phyloP scores from a whole-genome alignment of 2,113 vertebrate genomes.

The Paramormyrops kingsleyae region DNA sequence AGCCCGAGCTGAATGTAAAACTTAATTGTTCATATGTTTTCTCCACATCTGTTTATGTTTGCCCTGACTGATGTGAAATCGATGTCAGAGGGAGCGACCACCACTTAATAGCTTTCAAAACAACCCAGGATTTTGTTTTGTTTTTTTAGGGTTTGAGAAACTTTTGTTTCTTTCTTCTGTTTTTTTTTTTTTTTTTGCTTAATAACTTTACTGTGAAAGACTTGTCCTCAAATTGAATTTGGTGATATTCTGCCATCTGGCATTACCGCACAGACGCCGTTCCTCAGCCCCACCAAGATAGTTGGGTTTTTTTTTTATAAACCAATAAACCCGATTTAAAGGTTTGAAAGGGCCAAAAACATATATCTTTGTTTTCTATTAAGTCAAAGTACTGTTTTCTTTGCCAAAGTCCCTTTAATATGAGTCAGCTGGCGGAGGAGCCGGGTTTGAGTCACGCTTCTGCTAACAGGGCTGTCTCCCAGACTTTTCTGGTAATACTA shows the following conservation, averaged over 20 bases:
- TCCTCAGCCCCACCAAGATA: neutral
- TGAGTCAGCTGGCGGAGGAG: neutral
- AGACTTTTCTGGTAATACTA: neutral
- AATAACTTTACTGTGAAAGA: neutral
- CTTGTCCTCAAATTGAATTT: neutral
- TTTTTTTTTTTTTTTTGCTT: neutral
- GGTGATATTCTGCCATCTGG: neutral
- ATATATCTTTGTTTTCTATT: neutral
- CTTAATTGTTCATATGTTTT: constrained; percentile 52
- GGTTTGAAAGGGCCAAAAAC: neutral
- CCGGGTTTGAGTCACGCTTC: neutral
- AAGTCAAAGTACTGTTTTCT: neutral
- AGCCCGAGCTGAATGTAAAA: constrained; percentile 64
- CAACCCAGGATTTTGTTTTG: neutral
- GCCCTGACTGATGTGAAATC: constrained; percentile 2
- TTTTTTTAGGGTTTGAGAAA: neutral
- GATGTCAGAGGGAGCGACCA: neutral
- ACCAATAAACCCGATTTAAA: neutral
- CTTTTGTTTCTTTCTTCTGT: neutral
- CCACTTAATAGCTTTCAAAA: neutral
- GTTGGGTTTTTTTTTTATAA: neutral
- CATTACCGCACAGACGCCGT: neutral
- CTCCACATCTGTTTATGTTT: constrained; percentile 55
- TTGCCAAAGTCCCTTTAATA: neutral
- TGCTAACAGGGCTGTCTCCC: neutral